phyloP scores from a whole-genome alignment of 2,113 vertebrate species.

The Amazona vittata region DNA sequence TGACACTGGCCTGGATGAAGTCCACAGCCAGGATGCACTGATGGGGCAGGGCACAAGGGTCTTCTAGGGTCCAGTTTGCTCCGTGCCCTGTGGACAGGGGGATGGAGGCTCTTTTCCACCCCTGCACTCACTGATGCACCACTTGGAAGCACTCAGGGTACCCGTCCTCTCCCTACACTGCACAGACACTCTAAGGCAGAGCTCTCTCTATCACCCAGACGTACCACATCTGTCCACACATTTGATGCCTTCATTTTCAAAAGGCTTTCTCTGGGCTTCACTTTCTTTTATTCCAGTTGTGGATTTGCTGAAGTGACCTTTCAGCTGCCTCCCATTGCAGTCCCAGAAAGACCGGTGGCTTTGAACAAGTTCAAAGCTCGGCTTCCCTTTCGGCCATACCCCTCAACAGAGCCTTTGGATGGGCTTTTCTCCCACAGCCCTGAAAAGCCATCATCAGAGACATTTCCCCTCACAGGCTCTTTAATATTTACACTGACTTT shows the following conservation, averaged over 20 bases:
- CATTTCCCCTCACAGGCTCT: not conserved
- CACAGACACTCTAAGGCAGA: not conserved
- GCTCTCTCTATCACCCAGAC: not conserved
- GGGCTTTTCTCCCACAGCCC: conserved; percentile 8
- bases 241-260: conserved; percentile 20
- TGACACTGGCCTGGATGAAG: rapidly evolving
- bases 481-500: conserved; percentile 41
- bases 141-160: not conserved
- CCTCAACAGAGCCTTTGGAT: not conserved
- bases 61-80: not conserved
- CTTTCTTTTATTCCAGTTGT: not conserved
- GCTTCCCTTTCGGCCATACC: not conserved
- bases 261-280: not conserved
- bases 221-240: rapidly evolving
- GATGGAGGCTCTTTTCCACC: not conserved
- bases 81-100: rapidly evolving
- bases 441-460: conserved; percentile 32
- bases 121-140: not conserved
- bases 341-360: not conserved
- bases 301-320: conserved; percentile 28
- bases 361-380: conserved; percentile 20
- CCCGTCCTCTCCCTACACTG: not conserved
- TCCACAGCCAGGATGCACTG: not conserved
- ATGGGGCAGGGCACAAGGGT: not conserved
- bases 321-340: not conserved